Evolutionary conservation across 2,888 invertebrate genomes (phyloP).

Genomic region (Amorpha juglandis): DNA sequence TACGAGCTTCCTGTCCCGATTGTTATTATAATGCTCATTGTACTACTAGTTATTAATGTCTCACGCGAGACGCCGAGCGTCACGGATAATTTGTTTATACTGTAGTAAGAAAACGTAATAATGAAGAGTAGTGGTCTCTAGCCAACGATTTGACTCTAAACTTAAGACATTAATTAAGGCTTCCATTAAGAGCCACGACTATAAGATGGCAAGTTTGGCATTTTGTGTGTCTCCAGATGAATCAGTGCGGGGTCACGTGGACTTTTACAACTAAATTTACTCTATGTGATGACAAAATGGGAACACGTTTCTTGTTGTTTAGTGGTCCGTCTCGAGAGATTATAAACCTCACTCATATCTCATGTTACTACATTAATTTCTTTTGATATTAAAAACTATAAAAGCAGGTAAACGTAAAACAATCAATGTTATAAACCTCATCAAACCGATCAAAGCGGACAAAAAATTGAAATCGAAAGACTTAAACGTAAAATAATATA

Average conservation of each 20-base stretch:
- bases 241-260: constrained; percentile 51
- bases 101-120: constrained; percentile 40
- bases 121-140: constrained; percentile 60
- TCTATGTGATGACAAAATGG: constrained; percentile 37
- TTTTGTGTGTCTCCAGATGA: constrained; percentile 54
- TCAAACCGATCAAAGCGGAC: constrained; percentile 16
- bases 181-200: constrained; percentile 55
- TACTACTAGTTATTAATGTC: constrained; percentile 78
- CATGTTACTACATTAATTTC: constrained; percentile 3
- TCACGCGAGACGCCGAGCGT: constrained; percentile 54
- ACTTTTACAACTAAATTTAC: constrained; percentile 44
- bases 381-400: constrained; percentile 17
- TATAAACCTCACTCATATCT: not conserved
- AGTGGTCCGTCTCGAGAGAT: not conserved
- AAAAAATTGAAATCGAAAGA: constrained; percentile 33
- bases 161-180: constrained; percentile 66
- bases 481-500: constrained; percentile 35
- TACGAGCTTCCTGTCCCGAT: constrained; percentile 75
- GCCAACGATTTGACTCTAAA: constrained; percentile 57
- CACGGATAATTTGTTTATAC: constrained; percentile 53
- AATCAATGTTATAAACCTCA: constrained; percentile 4
- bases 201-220: constrained; percentile 53
- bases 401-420: not conserved
- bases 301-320: constrained; percentile 25
- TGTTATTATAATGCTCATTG: constrained; percentile 75